Conservation (phyloP, 2,888 invertebrate genomes). For the Hemicrepidius hirtus region DNA sequence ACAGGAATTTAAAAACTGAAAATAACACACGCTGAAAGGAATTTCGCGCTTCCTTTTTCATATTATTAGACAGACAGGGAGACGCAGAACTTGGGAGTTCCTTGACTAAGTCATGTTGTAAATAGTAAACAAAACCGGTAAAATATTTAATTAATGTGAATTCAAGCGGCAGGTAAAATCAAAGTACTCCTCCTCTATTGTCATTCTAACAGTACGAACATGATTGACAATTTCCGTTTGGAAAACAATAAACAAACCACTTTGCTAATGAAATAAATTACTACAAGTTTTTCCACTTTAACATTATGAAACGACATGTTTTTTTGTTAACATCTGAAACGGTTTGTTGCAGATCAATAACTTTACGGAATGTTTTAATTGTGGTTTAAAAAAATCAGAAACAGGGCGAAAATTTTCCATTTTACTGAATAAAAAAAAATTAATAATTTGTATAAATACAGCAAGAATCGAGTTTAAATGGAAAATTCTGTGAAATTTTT, state of each 20-base stretch:
- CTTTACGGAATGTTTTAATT: too few relatives aligned
- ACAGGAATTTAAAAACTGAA: constrained; percentile 7
- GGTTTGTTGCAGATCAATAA: too few relatives aligned
- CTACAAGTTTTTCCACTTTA: constrained; percentile 15
- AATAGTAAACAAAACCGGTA: constrained; percentile 16
- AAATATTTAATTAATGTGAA: constrained; percentile 21
- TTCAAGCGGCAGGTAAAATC: constrained; percentile 6
- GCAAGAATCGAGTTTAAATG: too few relatives aligned
- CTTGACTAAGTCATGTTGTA: constrained; percentile 5
- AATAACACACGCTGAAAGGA: background rate
- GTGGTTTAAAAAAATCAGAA: too few relatives aligned
- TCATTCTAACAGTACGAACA: constrained; percentile 18
- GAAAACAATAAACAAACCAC: constrained; percentile 14
- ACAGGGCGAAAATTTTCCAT: too few relatives aligned
- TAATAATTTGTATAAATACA: too few relatives aligned
- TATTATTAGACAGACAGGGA: constrained; percentile 6
- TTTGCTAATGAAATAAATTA: constrained; percentile 17
- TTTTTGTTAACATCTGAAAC: background rate
- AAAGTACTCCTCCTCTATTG: constrained; percentile 16
- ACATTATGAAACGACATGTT: background rate
- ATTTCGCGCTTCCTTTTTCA: constrained; percentile 6
- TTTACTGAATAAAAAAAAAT: too few relatives aligned
- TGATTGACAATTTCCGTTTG: constrained; percentile 35
- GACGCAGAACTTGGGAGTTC: constrained; percentile 16
- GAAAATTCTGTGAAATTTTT: too few relatives aligned